Evolutionary conservation across 2,797 vertebrate genomes (phyloP), one percentile per base, ranked within the genome.

Genomic region (Aselliscus stoliczkanus): DNA sequence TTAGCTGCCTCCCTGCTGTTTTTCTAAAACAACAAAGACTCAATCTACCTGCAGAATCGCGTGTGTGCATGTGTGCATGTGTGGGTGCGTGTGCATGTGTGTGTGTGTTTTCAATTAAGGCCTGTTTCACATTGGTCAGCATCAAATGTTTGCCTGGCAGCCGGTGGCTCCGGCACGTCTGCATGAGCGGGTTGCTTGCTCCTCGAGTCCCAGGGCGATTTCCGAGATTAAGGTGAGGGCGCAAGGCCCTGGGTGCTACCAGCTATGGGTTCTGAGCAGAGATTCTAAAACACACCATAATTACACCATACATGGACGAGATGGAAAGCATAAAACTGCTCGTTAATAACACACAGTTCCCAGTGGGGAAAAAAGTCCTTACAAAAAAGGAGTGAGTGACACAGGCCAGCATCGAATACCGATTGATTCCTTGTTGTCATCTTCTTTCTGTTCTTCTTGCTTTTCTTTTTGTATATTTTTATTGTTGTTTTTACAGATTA

Each of bases 251-350:
- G 52, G 17, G 52, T 54, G 88, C 96, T 95, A 77, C 81, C 50
- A 82, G 94, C 85, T 52, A 50, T 37, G 58, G 96, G 80, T 91
- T 97, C 88, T 62, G 72, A 44, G 75, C 2, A 85, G 95, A 97
- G 95, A 95, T 86, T 39, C 56, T 7, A 4, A 94, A 83, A 77
- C 42, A 42, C 97, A 93, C 95, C 77, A 69, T 96, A 58, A 15
- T 92, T 72, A 97, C 95, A 83, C 95, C 81, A 12, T 47, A 79
- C 90, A 96, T 37, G 44, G 95, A 93, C 77, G 21, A 80, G 95
- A 97, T 97, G 92, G 79, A 97, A 98, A 98, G 98, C 96, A 96
- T 97, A 97, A 97, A 98, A 98, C 98, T 97, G 98, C 98, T 98
- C 96, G 31, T 96, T 90, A 94, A 95, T 97, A 97, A 96, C 97